Conservation (phyloP, 2,888 invertebrate genomes). For the Ophion slaviceki region DNA sequence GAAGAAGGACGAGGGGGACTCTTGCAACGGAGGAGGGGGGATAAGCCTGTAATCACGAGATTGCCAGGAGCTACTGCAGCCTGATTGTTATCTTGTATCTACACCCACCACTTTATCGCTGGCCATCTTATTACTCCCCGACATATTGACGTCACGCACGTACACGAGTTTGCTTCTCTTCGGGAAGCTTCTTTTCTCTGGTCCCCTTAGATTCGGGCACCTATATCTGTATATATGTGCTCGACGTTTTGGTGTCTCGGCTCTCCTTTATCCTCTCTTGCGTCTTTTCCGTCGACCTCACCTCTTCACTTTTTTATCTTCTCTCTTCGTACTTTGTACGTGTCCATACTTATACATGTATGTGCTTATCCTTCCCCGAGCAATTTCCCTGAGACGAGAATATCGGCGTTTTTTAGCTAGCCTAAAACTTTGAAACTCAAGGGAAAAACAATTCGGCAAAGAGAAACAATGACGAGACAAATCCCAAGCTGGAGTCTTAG, state of each 20-base stretch:
- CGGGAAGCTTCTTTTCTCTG: conserved; percentile 51
- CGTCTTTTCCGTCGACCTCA: conserved; percentile 52
- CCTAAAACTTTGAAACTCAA: background rate
- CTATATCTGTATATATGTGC: conserved; percentile 36
- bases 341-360: conserved; percentile 14
- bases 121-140: conserved; percentile 82
- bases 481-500: no score
- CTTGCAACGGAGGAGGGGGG: conserved; percentile 64
- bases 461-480: background rate
- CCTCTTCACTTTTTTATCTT: conserved; percentile 33
- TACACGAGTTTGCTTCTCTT: conserved; percentile 73
- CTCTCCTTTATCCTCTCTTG: conserved; percentile 56
- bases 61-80: conserved; percentile 83
- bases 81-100: conserved; percentile 83
- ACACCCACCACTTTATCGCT: conserved; percentile 83
- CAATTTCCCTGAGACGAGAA: conserved; percentile 43
- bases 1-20: conserved; percentile 59
- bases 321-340: conserved; percentile 27
- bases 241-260: conserved; percentile 50
- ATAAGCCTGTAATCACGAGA: conserved; percentile 83
- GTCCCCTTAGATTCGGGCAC: conserved; percentile 49
- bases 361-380: conserved; percentile 46
- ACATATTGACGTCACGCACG: conserved; percentile 83
- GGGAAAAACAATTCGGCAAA: background rate
- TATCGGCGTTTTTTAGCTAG: conserved; percentile 16